phyloP scores from a whole-genome alignment of 2,888 invertebrate genomes.

The Pheosia tremula region DNA sequence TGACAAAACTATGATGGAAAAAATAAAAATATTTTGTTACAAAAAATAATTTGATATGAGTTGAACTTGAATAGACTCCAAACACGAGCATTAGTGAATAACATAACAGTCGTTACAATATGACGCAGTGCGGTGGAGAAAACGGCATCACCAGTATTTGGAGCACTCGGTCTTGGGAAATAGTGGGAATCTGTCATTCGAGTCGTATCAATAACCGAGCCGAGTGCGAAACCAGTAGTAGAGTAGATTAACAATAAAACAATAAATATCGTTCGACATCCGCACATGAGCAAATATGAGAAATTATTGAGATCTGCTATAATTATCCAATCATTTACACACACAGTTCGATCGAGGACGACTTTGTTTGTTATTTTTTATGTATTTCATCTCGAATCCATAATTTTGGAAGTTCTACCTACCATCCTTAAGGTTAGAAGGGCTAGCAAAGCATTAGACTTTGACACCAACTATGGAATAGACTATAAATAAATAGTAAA shows the following conservation, averaged over 20 bases:
- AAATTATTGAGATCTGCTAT: neutral
- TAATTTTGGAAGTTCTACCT: too few species aligned
- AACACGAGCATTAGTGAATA: neutral
- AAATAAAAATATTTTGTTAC: too few species aligned
- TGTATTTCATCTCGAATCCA: too few species aligned
- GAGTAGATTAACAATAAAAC: conserved; percentile 57
- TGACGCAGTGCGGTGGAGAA: conserved; percentile 31
- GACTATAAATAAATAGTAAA: too few species aligned
- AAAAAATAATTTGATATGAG: neutral
- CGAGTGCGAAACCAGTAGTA: conserved; percentile 54
- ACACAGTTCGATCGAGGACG: too few species aligned
- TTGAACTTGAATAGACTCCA: neutral
- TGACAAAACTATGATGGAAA: too few species aligned
- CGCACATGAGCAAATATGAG: conserved; percentile 37
- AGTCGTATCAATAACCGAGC: conserved; percentile 59
- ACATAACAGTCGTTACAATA: conserved; percentile 7
- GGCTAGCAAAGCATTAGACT: too few species aligned
- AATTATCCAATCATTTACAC: too few species aligned
- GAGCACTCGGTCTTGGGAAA: conserved; percentile 77
- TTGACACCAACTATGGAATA: too few species aligned
- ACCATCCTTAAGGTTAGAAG: too few species aligned
- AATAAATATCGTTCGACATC: conserved; percentile 46
- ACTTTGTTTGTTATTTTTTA: too few species aligned
- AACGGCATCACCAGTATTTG: conserved; percentile 56
- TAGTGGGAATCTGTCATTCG: conserved; percentile 71